Base-by-base conservation (phyloP, 2,888 invertebrate species). In the Drosophila antonietae region DNA sequence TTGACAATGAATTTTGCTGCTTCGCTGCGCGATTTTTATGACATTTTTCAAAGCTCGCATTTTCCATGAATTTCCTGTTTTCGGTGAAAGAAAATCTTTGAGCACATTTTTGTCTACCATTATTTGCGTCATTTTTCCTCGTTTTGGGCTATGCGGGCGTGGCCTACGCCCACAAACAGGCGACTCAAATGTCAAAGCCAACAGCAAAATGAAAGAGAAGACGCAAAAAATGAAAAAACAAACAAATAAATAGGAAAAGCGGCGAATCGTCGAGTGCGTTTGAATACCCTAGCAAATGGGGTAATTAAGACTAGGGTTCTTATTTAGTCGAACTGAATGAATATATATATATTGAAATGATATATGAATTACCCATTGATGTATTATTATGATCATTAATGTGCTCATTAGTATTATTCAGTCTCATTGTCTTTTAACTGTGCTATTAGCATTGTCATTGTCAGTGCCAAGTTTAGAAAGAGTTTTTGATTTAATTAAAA, bases 151-250 rank as follows among this genome's bases (percentile, higher is more conserved):
- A 15, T 35, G 41, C 56, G 57, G 55, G 78, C 78, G 51, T 63
- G 60, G 62, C 4, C 60, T 52, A 37, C 60, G 23, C 69, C 60
- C 10, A 15, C 44, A 33, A 35, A 15, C 14, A n/a, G 31, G 20
- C 52, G 44, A 66, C 56, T 51, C 58, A 63, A 70, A 79, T 75
- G 79, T 63, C 80, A 78, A 55, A 47, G 33, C 37, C 6, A 15
- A 10, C 53, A 37, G 28, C 31, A 18, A 18, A 44, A 18, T 31
- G 18, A 12, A 41, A 12, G 33, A 23, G 10, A 23, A 3, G 14
- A n/a, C 28, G 28, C 28, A 35, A 12, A 44, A 33, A 10, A n/a
- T 7, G n/a, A 20, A 39, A 33, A 20, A n/a, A 39, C 23, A 20
- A 51, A 44, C 37, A 59, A 57, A 33, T 28, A 43, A 44, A 15